Base-by-base conservation (phyloP, 2,797 vertebrate species). In the Sebastes matsubarae region DNA sequence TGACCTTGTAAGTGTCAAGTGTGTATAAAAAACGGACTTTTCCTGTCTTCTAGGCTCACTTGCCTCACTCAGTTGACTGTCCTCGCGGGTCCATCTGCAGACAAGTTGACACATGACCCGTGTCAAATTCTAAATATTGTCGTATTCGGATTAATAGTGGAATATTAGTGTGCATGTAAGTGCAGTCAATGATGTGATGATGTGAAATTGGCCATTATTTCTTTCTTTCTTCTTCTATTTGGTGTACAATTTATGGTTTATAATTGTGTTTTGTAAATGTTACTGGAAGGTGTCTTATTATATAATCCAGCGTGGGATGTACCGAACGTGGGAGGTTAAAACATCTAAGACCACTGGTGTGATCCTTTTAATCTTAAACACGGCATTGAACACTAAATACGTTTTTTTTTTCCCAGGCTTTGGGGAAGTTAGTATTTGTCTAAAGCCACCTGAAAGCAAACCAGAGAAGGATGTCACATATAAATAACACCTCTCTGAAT, bases 401-500 rank as follows among this genome's bases (percentile, higher is more conserved):
- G n/a, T 75, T 68, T 50, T 0, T 50, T 42, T 42, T 24, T 27
- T 57, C 75, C 9, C 32, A 66, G 25, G 22, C 54, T 77, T 75
- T 79, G 27, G 61, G 27, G 50, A 68, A 78, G 73, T 72, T 30
- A 20, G 32, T 12, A 38, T 78, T 69, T 63, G 46, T 75, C 38
- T 65, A 68, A 76, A 81, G 36, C 66, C 67, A 86, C 46, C 81
- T 75, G 24, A 89, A 89, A 85, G 68, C 59, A 52, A 76, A 68
- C 22, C 68, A 65, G 24, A 72, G 46, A 61, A 36, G 3, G 57
- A 59, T 38, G 54, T 66, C 52, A 88, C 84, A 80, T 69, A 59
- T 79, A 77, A 87, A 82, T 59, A 81, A 84, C 70, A 57, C 9
- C 72, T 68, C 59, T 79, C 71, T 84, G 70, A 83, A 82, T 75